phyloP scores from a whole-genome alignment of 1,140 invertebrate genomes.

The Lepidurus packardi region DNA sequence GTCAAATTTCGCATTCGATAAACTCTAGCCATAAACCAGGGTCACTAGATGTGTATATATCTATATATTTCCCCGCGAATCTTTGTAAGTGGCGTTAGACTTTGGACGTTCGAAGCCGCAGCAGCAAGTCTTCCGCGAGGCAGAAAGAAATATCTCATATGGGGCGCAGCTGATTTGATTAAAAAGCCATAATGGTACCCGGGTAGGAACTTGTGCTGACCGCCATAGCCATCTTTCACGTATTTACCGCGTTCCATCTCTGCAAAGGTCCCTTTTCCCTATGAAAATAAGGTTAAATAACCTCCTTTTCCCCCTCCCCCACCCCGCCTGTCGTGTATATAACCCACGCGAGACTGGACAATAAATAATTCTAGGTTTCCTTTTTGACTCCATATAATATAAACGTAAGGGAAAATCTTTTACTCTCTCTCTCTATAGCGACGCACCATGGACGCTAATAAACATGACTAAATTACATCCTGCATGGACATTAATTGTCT shows the following conservation, averaged over 20 bases:
- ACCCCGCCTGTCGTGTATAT: not conserved
- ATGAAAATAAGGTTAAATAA: constrained; percentile 12
- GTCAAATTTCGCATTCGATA: not conserved
- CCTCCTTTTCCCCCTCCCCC: not conserved
- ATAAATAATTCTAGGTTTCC: not conserved
- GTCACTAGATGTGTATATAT: not conserved
- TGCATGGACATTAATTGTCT: not conserved
- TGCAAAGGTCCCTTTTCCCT: not conserved
- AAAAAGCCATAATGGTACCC: constrained; percentile 10
- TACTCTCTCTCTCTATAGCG: not conserved
- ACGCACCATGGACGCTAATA: not conserved
- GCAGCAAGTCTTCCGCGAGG: not conserved
- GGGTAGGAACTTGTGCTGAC: not conserved
- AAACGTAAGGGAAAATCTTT: not conserved
- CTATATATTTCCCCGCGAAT: not conserved
- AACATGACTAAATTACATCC: constrained; percentile 6
- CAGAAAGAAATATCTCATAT: not conserved
- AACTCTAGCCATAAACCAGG: not conserved
- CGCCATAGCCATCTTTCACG: not conserved
- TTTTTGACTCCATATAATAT: not conserved
- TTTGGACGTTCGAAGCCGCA: not conserved
- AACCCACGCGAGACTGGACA: not conserved
- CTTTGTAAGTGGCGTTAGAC: not conserved
- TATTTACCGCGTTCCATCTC: not conserved
- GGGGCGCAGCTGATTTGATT: constrained; percentile 16